Evolutionary conservation across 37 sponge, comb jelly and placozoan species (phyloP).

Genomic region (Mnemiopsis leidyi): DNA sequence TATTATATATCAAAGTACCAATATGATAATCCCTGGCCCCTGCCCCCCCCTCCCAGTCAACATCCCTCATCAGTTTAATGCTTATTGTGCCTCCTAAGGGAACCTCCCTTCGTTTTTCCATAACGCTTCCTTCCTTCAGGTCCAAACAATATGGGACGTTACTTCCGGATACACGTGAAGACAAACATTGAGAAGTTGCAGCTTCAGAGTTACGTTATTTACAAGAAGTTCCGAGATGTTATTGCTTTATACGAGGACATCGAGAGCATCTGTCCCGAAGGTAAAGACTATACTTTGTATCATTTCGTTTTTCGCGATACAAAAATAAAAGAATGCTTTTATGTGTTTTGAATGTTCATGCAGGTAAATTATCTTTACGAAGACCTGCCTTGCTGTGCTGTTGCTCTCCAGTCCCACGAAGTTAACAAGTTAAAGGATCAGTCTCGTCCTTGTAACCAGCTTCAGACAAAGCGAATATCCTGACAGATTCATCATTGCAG

Average conservation of each 20-base stretch:
- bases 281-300: not conserved
- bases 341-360: too few species aligned
- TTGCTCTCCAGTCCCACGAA: too few species aligned
- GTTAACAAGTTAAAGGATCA: too few species aligned
- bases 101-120: not conserved
- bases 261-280: constrained; percentile 9
- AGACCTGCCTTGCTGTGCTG: too few species aligned
- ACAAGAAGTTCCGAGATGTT: constrained; percentile 60
- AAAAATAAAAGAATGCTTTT: not conserved
- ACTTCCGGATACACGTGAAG: constrained; percentile 63
- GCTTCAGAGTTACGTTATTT: constrained; percentile 52
- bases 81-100: not conserved
- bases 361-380: too few species aligned
- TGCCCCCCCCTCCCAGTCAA: not conserved
- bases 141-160: constrained; percentile 44
- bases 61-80: not conserved
- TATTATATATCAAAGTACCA: not conserved
- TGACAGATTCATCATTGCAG: too few species aligned
- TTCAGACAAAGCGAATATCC: too few species aligned
- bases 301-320: not conserved
- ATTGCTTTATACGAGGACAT: constrained; percentile 48
- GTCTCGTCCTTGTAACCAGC: too few species aligned
- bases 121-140: constrained; percentile 11
- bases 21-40: not conserved
- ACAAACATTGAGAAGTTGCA: constrained; percentile 61